Evolutionary conservation across 2,888 invertebrate genomes (phyloP).

Genomic region (Cryptocephalus moraei): DNA sequence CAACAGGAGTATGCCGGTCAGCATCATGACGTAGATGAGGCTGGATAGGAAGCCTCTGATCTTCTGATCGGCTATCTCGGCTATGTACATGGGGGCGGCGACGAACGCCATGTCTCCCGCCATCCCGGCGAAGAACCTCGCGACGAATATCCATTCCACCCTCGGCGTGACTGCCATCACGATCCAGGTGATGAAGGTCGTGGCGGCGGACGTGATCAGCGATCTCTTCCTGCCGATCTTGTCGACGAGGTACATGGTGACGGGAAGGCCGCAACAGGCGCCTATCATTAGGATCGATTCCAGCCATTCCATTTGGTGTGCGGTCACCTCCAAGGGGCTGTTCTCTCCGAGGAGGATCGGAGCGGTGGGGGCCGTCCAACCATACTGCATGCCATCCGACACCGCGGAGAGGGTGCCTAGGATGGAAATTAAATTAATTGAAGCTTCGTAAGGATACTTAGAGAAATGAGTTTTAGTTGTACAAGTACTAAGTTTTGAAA

Average conservation of each 20-base stretch:
- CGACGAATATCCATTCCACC: slow-evolving; percentile 28
- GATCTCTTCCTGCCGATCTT: slow-evolving; percentile 31
- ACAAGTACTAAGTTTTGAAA: too few species aligned
- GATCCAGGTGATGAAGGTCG: slow-evolving; percentile 31
- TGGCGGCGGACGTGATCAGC: slow-evolving; percentile 28
- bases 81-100: slow-evolving; percentile 36
- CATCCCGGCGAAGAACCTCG: slow-evolving; percentile 32
- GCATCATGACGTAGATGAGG: slow-evolving; percentile 36
- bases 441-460: slow-evolving; percentile 1
- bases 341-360: slow-evolving; percentile 26
- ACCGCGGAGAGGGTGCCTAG: slow-evolving; percentile 34
- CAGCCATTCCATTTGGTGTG: slow-evolving; percentile 24
- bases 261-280: slow-evolving; percentile 28
- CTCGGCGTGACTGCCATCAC: slow-evolving; percentile 29
- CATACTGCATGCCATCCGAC: slow-evolving; percentile 38
- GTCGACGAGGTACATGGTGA: slow-evolving; percentile 30
- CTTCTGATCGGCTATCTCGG: slow-evolving; percentile 35
- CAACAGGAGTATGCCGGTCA: slow-evolving; percentile 32
- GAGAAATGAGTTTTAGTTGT: too few species aligned
- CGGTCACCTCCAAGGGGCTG: slow-evolving; percentile 26
- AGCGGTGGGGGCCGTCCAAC: slow-evolving; percentile 35
- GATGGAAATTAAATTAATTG: slow-evolving; percentile 11
- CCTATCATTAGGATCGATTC: slow-evolving; percentile 27
- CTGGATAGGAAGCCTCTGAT: slow-evolving; percentile 34
- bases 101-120: slow-evolving; percentile 36